phyloP scores from a whole-genome alignment of 2,888 invertebrate genomes.

The Brenthis ino region DNA sequence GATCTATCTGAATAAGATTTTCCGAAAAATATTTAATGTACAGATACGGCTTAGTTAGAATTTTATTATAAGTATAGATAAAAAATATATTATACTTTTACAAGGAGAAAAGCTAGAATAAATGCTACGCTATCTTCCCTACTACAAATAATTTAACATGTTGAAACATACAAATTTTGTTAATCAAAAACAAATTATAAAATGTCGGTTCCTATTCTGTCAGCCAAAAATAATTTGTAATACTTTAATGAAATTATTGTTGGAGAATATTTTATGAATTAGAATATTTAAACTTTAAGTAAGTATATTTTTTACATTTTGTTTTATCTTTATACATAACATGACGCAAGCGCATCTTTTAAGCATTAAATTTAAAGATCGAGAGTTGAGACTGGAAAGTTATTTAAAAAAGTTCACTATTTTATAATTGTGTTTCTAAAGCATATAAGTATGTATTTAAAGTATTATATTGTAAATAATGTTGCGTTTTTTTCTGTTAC shows the following conservation, averaged over 20 bases:
- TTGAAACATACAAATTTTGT: slow-evolving; percentile 1
- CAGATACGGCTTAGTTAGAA: too few relatives aligned
- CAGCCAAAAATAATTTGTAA: slow-evolving; percentile 12
- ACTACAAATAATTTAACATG: neutral
- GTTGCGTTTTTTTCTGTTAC: slow-evolving; percentile 3
- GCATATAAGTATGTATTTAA: slow-evolving; percentile 8
- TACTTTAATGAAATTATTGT: slow-evolving; percentile 12
- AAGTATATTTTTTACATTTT: slow-evolving; percentile 33
- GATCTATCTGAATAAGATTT: too few relatives aligned
- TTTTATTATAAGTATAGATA: too few relatives aligned
- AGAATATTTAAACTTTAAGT: slow-evolving; percentile 27
- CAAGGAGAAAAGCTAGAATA: too few relatives aligned
- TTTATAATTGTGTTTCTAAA: slow-evolving; percentile 9
- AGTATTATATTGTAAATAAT: neutral
- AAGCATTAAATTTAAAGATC: slow-evolving; percentile 25
- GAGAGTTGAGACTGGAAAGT: slow-evolving; percentile 34
- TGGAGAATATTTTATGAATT: slow-evolving; percentile 11
- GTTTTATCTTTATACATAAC: slow-evolving; percentile 29
- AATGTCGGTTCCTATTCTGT: slow-evolving; percentile 31
- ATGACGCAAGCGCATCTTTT: slow-evolving; percentile 21
- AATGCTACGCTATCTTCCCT: too few relatives aligned
- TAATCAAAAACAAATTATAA: neutral
- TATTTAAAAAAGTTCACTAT: slow-evolving; percentile 20
- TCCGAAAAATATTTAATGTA: too few relatives aligned
- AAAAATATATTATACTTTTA: too few relatives aligned